Evolutionary conservation across 1,140 invertebrate genomes (phyloP).

Genomic region (Sinonovacula constricta): DNA sequence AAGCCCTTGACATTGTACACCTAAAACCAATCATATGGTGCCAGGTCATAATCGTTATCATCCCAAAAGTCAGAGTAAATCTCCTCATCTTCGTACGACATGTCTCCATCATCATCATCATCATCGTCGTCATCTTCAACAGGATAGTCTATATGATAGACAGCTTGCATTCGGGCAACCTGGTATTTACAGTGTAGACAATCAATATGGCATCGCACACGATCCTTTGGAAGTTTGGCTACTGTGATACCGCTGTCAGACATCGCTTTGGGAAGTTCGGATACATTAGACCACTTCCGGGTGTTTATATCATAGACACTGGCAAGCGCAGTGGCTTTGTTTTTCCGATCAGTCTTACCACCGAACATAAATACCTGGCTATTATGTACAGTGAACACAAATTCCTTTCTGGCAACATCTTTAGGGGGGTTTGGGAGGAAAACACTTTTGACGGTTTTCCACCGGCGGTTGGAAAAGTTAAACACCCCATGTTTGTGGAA

Average conservation of each 20-base stretch:
- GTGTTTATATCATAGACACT: slow-evolving; percentile 55
- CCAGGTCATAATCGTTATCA: slow-evolving; percentile 24
- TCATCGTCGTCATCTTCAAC: slow-evolving; percentile 62
- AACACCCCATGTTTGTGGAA: slow-evolving; percentile 56
- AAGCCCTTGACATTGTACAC: no score
- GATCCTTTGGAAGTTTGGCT: slow-evolving; percentile 56
- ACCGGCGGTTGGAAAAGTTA: slow-evolving; percentile 48
- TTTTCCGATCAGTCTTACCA: slow-evolving; percentile 51
- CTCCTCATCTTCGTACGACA: slow-evolving; percentile 55
- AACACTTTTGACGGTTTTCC: slow-evolving; percentile 43
- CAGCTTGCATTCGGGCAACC: slow-evolving; percentile 47
- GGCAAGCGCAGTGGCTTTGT: slow-evolving; percentile 46
- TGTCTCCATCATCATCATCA: no score
- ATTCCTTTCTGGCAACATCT: slow-evolving; percentile 53
- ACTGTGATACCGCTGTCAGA: slow-evolving; percentile 56
- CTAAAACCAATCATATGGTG: slow-evolving; percentile 40
- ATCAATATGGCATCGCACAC: slow-evolving; percentile 62
- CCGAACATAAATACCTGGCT: slow-evolving; percentile 67
- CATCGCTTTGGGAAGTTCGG: slow-evolving; percentile 58
- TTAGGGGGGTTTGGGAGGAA: slow-evolving; percentile 51
- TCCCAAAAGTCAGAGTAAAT: slow-evolving; percentile 45
- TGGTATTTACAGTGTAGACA: slow-evolving; percentile 67
- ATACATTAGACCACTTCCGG: slow-evolving; percentile 57
- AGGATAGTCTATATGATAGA: slow-evolving; percentile 53
- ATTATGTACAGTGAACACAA: slow-evolving; percentile 47